A percentile compares a stretch with the other conserved stretches of the same genome.
These are phyloP conservation scores for Aporophyla lueneburgensis DNA, from an alignment of 2,888 invertebrate genomes.

Conservation along the genomic window DNA sequence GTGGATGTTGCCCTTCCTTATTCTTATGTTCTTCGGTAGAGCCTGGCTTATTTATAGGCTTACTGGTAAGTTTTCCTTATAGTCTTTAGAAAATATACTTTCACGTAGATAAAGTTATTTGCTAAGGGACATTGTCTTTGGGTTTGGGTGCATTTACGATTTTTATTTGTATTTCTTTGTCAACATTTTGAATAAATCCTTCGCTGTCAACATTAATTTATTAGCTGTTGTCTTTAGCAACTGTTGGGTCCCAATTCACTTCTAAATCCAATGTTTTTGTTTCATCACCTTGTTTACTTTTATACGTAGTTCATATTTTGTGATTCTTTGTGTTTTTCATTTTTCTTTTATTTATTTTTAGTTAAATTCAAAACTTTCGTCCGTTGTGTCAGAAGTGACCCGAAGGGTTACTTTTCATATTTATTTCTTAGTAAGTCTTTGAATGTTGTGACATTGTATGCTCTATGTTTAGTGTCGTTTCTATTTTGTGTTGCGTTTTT, in stretches of 20 bases:
- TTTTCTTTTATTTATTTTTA: slow-evolving; percentile 70
- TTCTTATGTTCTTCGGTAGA: slow-evolving; percentile 94
- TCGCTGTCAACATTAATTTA: not conserved
- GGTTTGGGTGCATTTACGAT: not conserved
- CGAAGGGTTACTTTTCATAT: slow-evolving; percentile 75
- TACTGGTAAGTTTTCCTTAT: slow-evolving; percentile 79
- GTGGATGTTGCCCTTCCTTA: slow-evolving; percentile 97
- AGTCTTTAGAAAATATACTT: too few species aligned
- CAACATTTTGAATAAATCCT: not conserved
- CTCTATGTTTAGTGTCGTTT: slow-evolving; percentile 45
- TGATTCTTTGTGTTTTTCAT: slow-evolving; percentile 44
- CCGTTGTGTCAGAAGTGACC: slow-evolving; percentile 74
- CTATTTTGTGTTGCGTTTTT: not conserved
- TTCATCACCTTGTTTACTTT: not conserved
- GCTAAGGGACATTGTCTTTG: not conserved
- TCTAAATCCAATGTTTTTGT: not conserved
- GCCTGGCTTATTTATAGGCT: slow-evolving; percentile 89
- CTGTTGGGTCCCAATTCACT: not conserved
- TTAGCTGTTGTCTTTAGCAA: not conserved
- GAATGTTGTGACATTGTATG: slow-evolving; percentile 63
- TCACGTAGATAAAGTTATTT: not conserved
- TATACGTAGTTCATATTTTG: not conserved
- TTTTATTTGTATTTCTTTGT: not conserved
- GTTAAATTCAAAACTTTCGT: slow-evolving; percentile 78
- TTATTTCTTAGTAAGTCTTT: slow-evolving; percentile 82